Conservation (phyloP, 1,140 invertebrate species). For the Drosophila lacteicornis region DNA sequence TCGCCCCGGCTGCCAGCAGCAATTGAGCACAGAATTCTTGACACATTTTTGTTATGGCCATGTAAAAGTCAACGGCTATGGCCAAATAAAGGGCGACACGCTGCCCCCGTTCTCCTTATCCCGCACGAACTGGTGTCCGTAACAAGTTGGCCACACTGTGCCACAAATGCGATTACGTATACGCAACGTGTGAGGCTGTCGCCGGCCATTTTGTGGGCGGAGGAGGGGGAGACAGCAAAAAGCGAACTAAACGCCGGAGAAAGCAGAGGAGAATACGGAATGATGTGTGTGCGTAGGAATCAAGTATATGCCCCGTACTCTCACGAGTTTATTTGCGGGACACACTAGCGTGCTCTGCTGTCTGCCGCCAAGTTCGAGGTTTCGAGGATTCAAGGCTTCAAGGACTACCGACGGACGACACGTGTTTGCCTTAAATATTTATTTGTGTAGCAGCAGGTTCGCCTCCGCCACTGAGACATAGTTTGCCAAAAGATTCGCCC, state of each 20-base stretch:
- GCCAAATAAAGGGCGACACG: slow-evolving; percentile 62
- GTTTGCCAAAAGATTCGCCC: slow-evolving; percentile 18
- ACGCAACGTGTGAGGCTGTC: slow-evolving; percentile 58
- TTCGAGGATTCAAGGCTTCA: slow-evolving; percentile 3
- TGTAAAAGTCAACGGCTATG: slow-evolving; percentile 74
- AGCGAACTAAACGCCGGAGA: slow-evolving; percentile 40
- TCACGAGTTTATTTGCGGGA: slow-evolving; percentile 32
- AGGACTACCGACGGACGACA: slow-evolving; percentile 24
- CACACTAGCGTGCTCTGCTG: slow-evolving; percentile 28
- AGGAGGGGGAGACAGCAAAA: background rate
- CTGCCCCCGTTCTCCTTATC: background rate
- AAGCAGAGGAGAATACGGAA: slow-evolving; percentile 41
- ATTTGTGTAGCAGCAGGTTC: slow-evolving; percentile 40
- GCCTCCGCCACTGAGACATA: slow-evolving; percentile 23
- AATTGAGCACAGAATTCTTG: slow-evolving; percentile 57
- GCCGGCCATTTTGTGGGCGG: slow-evolving; percentile 33
- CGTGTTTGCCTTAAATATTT: slow-evolving; percentile 51
- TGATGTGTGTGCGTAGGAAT: slow-evolving; percentile 50
- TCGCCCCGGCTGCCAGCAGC: slow-evolving; percentile 13
- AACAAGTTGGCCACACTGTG: slow-evolving; percentile 67
- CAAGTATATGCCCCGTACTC: slow-evolving; percentile 13
- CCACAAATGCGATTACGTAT: slow-evolving; percentile 76
- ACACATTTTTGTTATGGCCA: slow-evolving; percentile 66
- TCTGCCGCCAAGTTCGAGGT: slow-evolving; percentile 19
- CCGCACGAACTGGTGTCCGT: slow-evolving; percentile 27